Conservation (phyloP, 2,888 invertebrate species). For the Calameuta filiformis region DNA sequence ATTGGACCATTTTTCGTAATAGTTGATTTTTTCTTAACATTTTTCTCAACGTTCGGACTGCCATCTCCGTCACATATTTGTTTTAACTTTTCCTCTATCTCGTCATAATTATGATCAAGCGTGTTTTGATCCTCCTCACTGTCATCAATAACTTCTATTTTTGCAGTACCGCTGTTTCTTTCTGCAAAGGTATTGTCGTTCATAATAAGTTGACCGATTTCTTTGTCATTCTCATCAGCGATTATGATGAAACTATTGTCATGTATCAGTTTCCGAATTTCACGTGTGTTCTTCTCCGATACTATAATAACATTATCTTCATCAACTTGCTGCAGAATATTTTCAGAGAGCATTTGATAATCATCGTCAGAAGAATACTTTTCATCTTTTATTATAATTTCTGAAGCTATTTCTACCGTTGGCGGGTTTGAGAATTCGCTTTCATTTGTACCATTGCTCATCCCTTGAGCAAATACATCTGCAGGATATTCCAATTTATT, state of each 20-base stretch:
- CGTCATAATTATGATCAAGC: constrained; percentile 45
- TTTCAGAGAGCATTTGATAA: constrained; percentile 14
- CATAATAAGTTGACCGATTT: constrained; percentile 27
- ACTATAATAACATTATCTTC: constrained; percentile 36
- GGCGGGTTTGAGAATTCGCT: not conserved
- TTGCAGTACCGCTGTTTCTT: constrained; percentile 20
- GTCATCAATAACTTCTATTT: constrained; percentile 39
- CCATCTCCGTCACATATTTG: constrained; percentile 41
- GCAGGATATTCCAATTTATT: constrained; percentile 24
- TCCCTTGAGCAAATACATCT: not conserved
- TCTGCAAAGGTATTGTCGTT: constrained; percentile 10
- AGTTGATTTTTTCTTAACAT: constrained; percentile 8
- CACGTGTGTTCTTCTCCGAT: constrained; percentile 36
- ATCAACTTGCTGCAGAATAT: constrained; percentile 27
- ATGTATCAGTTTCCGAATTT: constrained; percentile 32
- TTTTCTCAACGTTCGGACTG: not conserved
- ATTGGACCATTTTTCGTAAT: constrained; percentile 16
- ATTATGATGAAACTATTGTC: constrained; percentile 28
- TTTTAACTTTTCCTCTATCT: constrained; percentile 52
- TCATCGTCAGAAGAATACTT: not conserved
- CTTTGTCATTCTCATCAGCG: constrained; percentile 25
- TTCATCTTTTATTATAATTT: not conserved
- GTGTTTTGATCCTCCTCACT: constrained; percentile 27
- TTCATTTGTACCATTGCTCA: not conserved
- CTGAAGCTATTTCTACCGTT: not conserved